Evolutionary conservation across 2,888 invertebrate genomes (phyloP).

Genomic region (Agriopis leucophaearia): DNA sequence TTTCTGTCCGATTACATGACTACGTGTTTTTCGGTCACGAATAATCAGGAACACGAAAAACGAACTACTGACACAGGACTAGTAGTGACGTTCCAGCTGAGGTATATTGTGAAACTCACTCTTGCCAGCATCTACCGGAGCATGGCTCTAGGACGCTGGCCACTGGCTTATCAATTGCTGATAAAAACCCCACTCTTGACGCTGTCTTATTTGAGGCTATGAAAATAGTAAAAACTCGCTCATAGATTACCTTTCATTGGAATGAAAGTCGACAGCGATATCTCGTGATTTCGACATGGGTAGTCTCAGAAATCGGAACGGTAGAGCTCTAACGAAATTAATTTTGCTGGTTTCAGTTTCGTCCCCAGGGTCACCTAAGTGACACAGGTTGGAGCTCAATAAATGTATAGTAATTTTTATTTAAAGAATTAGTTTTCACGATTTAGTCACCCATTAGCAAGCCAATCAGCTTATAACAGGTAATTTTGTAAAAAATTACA

Average conservation of each 20-base stretch:
- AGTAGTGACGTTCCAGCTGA: too few relatives aligned
- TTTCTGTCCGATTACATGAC: too few relatives aligned
- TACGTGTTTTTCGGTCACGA: too few relatives aligned
- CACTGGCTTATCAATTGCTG: too few relatives aligned
- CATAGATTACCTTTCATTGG: slow-evolving; percentile 52
- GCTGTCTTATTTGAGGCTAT: background rate
- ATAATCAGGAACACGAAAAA: too few relatives aligned
- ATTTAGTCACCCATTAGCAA: background rate
- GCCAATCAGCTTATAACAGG: background rate
- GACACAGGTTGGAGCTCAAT: background rate
- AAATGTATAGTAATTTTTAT: background rate
- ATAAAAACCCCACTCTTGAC: background rate
- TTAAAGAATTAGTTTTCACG: background rate
- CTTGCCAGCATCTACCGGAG: too few relatives aligned
- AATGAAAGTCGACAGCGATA: slow-evolving; percentile 50
- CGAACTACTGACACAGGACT: too few relatives aligned
- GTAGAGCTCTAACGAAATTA: slow-evolving; percentile 40
- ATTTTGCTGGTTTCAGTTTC: slow-evolving; percentile 35
- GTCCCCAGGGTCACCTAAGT: background rate
- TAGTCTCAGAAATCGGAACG: slow-evolving; percentile 34
- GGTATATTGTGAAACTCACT: too few relatives aligned
- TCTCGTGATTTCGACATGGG: slow-evolving; percentile 56
- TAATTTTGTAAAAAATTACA: too few relatives aligned
- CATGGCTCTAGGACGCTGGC: too few relatives aligned
- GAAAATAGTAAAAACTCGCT: background rate